A percentile compares a stretch with the other conserved stretches of the same genome.
These are phyloP conservation scores for Caiman crocodilus DNA, from an alignment of 2,797 vertebrate species.

Conservation along the genomic window DNA sequence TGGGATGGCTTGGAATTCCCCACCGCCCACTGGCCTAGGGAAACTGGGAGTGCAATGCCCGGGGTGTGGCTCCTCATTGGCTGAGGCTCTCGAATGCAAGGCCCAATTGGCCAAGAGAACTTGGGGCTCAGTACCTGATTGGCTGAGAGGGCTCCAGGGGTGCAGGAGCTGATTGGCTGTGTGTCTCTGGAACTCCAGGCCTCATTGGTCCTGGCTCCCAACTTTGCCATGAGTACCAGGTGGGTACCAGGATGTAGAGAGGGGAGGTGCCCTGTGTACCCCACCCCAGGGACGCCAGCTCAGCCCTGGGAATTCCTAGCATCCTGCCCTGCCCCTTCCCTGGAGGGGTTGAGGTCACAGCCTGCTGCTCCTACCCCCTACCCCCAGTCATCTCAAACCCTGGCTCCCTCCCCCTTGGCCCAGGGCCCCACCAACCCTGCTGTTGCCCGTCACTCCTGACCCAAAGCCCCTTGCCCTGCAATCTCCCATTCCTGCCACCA, in stretches of 20 bases:
- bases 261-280: too few relatives aligned
- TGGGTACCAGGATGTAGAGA: too few relatives aligned
- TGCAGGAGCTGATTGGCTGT: neutral
- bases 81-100: neutral
- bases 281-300: too few relatives aligned
- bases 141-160: neutral
- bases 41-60: too few relatives aligned
- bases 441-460: neutral
- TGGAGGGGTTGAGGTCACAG: too few relatives aligned
- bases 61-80: neutral
- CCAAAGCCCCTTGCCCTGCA: neutral
- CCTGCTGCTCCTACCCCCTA: neutral
- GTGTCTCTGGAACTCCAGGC: neutral
- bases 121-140: neutral
- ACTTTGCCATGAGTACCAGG: too few relatives aligned
- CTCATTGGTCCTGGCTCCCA: too few relatives aligned
- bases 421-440: neutral
- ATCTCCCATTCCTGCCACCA: neutral
- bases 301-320: too few relatives aligned
- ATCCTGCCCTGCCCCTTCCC: too few relatives aligned
- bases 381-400: too few relatives aligned
- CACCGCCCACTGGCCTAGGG: too few relatives aligned
- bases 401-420: neutral
- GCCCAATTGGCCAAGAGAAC: neutral
- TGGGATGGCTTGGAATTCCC: too few relatives aligned